Evolutionary conservation across 2,113 vertebrate species (phyloP).

Genomic region (Callipepla californica): DNA sequence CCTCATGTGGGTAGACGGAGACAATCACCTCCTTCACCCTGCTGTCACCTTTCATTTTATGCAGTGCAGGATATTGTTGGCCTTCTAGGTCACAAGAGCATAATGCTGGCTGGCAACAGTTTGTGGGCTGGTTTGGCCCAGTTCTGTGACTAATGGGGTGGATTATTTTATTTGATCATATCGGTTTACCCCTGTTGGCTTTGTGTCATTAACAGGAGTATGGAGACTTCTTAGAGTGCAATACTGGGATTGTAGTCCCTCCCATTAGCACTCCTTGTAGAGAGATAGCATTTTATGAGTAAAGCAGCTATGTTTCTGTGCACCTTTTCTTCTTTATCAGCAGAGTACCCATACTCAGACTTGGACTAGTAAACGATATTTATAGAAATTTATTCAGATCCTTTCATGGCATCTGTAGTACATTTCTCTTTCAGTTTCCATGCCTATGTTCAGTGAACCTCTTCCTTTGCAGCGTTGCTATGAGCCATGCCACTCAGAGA

Average conservation of each 20-base stretch:
- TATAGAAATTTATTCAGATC: neutral
- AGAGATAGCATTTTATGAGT: neutral
- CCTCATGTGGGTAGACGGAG: too few relatives aligned
- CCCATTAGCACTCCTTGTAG: neutral
- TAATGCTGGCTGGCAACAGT: too few relatives aligned
- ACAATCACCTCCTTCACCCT: too few relatives aligned
- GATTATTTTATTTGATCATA: neutral
- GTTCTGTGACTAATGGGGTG: too few relatives aligned
- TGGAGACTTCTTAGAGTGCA: neutral
- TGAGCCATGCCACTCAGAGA: neutral
- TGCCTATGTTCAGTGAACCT: accelerated
- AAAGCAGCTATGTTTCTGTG: neutral
- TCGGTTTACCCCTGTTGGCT: neutral
- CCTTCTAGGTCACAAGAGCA: too few relatives aligned
- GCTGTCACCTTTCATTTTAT: too few relatives aligned
- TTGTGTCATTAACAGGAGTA: neutral
- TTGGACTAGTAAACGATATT: neutral
- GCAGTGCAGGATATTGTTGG: too few relatives aligned
- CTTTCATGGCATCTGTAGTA: neutral
- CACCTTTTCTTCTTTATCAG: neutral
- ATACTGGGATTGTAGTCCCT: neutral
- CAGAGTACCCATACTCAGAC: neutral
- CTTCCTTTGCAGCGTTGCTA: neutral
- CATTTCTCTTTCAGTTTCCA: neutral
- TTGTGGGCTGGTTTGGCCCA: too few relatives aligned